A percentile compares a stretch with the other conserved stretches of the same genome.
phyloP scores from a whole-genome alignment of 2,888 invertebrate genomes.

The Chymomyza fuscimana region DNA sequence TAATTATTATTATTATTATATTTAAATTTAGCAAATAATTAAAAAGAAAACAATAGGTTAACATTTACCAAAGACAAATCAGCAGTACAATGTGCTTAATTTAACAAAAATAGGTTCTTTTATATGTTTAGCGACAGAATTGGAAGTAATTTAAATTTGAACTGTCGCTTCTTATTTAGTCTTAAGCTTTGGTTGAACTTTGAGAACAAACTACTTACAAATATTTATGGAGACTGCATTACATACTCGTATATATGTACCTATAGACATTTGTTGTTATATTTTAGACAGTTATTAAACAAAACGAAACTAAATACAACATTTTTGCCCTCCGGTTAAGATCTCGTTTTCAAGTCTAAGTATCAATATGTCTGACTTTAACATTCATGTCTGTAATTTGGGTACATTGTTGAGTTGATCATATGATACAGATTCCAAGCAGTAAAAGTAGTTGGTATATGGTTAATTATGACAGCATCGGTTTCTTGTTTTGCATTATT shows the following conservation, averaged over 20 bases:
- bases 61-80: conserved; percentile 25
- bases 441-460: conserved; percentile 7
- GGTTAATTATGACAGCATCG: not conserved
- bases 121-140: conserved; percentile 24
- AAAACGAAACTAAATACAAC: conserved; percentile 1
- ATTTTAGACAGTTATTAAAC: conserved; percentile 13
- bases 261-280: conserved; percentile 33
- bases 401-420: not conserved
- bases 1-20: conserved; percentile 26
- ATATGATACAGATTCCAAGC: not conserved
- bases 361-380: not conserved
- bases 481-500: conserved; percentile 5
- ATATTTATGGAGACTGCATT: conserved; percentile 5
- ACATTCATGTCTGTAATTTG: too few species aligned
- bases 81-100: conserved; percentile 16
- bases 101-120: conserved; percentile 49
- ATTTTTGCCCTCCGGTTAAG: not conserved
- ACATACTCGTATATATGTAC: not conserved
- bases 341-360: not conserved
- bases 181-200: conserved; percentile 69
- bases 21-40: conserved; percentile 26
- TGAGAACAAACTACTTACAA: conserved; percentile 56
- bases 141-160: conserved; percentile 59
- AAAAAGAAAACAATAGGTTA: conserved; percentile 47
- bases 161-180: conserved; percentile 14